phyloP scores from a whole-genome alignment of 2,888 invertebrate species.

The Acholoe squamosa region DNA sequence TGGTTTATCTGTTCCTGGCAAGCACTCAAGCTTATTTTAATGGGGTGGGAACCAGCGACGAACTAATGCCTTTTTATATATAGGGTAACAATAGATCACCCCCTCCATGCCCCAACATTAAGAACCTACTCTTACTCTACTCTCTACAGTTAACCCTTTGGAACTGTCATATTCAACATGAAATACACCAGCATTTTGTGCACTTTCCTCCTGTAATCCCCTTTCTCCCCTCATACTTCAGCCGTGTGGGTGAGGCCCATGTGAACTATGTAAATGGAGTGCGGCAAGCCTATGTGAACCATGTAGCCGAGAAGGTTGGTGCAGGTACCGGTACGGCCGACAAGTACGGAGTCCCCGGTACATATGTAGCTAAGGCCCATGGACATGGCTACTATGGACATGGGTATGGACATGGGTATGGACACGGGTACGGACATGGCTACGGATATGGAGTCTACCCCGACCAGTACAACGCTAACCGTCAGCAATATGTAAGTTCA shows the following conservation, averaged over 20 bases:
- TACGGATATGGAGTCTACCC: neutral
- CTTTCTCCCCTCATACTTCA: neutral
- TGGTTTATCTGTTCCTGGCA: too few species aligned
- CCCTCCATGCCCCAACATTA: too few species aligned
- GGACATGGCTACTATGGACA: conserved; percentile 3
- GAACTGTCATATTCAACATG: too few species aligned
- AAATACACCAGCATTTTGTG: too few species aligned
- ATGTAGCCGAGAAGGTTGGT: conserved; percentile 36
- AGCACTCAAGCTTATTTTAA: too few species aligned
- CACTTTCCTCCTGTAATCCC: too few species aligned
- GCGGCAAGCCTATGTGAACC: conserved; percentile 53
- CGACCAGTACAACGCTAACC: neutral
- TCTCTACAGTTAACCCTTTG: too few species aligned
- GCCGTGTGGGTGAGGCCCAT: conserved; percentile 18
- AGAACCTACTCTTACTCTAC: too few species aligned
- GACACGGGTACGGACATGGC: neutral
- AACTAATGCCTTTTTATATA: too few species aligned
- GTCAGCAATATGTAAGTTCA: conserved; percentile 9
- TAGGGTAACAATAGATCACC: too few species aligned
- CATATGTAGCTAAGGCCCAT: conserved; percentile 20
- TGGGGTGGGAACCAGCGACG: too few species aligned
- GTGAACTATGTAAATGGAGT: conserved; percentile 46
- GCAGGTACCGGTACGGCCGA: conserved; percentile 45
- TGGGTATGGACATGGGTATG: neutral
- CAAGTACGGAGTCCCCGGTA: conserved; percentile 60